Percentiles rank a stretch among this genome's conserved stretches.
These are phyloP conservation scores for Octodon degus DNA, from an alignment of 2,113 vertebrate genomes.

Conservation along the genomic window DNA sequence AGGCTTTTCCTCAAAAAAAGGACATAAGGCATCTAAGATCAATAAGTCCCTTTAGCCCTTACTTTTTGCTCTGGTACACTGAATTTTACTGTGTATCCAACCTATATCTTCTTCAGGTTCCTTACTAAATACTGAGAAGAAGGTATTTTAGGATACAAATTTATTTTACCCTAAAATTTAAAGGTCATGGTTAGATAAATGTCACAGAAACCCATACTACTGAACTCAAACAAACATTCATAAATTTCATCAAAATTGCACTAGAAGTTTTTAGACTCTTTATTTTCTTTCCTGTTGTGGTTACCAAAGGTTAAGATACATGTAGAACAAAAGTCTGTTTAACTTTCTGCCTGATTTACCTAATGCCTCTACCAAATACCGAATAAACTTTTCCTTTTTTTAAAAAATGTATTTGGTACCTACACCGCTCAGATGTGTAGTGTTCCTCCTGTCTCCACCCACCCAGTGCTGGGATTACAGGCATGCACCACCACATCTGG, in stretches of 20 bases:
- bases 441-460: no score
- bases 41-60: not conserved
- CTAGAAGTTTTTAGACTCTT: not conserved
- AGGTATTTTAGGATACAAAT: slow-evolving; percentile 17
- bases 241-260: slow-evolving; percentile 48
- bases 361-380: not conserved
- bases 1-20: not conserved
- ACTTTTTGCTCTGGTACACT: not conserved
- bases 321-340: slow-evolving; percentile 3
- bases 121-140: not conserved
- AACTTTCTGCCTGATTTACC: slow-evolving; percentile 42
- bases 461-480: no score
- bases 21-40: not conserved
- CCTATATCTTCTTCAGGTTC: not conserved
- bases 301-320: slow-evolving; percentile 51
- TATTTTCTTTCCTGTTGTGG: slow-evolving; percentile 8
- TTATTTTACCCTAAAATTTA: slow-evolving; percentile 57
- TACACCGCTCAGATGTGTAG: no score
- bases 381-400: not conserved
- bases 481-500: no score
- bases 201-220: slow-evolving; percentile 14
- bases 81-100: not conserved
- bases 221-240: slow-evolving; percentile 55
- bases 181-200: slow-evolving; percentile 61
- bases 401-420: no score